Evolutionary conservation across 2,113 vertebrate genomes (phyloP).

Genomic region (Hymenochirus boettgeri): DNA sequence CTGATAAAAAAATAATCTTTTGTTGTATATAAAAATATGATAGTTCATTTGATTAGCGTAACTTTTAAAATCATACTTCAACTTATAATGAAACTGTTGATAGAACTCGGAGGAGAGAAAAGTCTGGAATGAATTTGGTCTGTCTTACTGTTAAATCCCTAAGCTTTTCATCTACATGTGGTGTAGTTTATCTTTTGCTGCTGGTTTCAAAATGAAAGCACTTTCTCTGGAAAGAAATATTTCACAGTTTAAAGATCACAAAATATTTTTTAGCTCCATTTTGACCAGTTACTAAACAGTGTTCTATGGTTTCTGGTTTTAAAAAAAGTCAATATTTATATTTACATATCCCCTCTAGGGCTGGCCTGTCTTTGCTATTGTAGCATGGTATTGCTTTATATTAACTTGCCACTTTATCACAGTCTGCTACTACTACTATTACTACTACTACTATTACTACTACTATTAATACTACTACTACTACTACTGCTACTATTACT

Average conservation of each 20-base stretch:
- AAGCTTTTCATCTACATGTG: slow-evolving; percentile 41
- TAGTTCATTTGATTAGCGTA: slow-evolving; percentile 26
- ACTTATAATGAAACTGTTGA: slow-evolving; percentile 31
- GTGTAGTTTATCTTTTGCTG: slow-evolving; percentile 40
- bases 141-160: slow-evolving; percentile 42
- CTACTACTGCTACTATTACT: too few species aligned
- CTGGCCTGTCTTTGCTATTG: too few species aligned
- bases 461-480: too few species aligned
- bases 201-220: slow-evolving; percentile 38
- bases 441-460: too few species aligned
- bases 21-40: slow-evolving; percentile 19
- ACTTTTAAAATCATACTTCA: slow-evolving; percentile 27
- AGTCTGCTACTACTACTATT: too few species aligned
- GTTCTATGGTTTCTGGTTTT: too few species aligned
- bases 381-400: too few species aligned
- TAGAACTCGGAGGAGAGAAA: slow-evolving; percentile 29
- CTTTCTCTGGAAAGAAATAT: slow-evolving; percentile 40
- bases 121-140: slow-evolving; percentile 36
- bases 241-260: slow-evolving; percentile 38
- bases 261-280: slow-evolving; percentile 19
- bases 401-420: too few species aligned
- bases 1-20: not conserved
- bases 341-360: too few species aligned
- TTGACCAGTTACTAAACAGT: slow-evolving; percentile 6
- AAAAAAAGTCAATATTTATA: too few species aligned